phyloP scores from a whole-genome alignment of 2,888 invertebrate species.

The Allolobophora icterica region DNA sequence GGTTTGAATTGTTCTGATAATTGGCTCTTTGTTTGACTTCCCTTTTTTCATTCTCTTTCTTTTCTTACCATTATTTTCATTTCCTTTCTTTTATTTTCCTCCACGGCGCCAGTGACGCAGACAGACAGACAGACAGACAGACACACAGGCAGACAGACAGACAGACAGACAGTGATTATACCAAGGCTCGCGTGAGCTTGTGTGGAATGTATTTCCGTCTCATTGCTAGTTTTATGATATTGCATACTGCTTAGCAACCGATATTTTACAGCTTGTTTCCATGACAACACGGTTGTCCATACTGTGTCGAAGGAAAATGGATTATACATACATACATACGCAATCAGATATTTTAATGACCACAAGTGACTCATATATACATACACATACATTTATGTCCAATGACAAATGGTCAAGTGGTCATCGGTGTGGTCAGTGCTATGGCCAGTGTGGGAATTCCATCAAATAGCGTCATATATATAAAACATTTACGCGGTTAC shows the following conservation, averaged over 20 bases:
- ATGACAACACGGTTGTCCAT: not conserved
- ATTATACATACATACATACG: not conserved
- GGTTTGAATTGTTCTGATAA: not conserved
- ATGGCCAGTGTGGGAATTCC: not conserved
- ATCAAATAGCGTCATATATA: not conserved
- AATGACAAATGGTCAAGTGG: not conserved
- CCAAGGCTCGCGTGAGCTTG: too few relatives aligned
- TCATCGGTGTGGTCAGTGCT: not conserved
- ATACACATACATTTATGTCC: not conserved
- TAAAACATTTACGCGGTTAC: not conserved
- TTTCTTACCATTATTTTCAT: not conserved
- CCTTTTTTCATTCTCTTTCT: not conserved
- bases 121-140: too few relatives aligned
- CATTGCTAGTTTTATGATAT: not conserved
- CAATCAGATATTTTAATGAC: too few relatives aligned
- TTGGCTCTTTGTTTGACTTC: not conserved
- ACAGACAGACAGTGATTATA: not conserved
- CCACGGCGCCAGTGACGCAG: not conserved
- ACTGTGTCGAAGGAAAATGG: not conserved
- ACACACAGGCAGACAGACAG: too few relatives aligned
- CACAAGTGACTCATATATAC: too few relatives aligned
- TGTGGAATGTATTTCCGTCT: not conserved
- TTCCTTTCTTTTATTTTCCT: not conserved
- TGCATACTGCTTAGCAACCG: not conserved
- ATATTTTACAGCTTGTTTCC: conserved; percentile 17